phyloP scores from a whole-genome alignment of 2,113 vertebrate genomes.

The Chroicocephalus ridibundus region DNA sequence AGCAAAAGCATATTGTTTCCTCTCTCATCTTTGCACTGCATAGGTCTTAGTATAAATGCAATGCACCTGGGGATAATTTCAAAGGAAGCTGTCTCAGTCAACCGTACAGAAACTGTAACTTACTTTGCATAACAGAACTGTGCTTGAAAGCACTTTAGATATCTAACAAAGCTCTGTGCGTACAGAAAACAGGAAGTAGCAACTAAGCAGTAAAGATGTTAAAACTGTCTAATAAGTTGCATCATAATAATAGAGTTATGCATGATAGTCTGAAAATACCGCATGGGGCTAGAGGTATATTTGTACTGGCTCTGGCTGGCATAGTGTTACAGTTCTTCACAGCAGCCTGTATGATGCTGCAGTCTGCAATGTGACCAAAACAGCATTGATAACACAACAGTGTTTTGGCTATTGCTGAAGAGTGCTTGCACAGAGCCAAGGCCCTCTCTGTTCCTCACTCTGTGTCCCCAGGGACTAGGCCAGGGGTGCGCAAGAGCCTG shows the following conservation, averaged over 20 bases:
- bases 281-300: neutral
- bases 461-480: neutral
- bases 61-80: neutral
- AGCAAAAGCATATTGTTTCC: neutral
- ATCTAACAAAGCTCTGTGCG: neutral
- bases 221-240: neutral
- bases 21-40: neutral
- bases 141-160: neutral
- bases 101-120: neutral
- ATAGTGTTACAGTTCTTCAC: neutral
- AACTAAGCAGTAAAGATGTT: neutral
- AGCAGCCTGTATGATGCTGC: neutral
- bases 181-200: neutral
- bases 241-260: neutral
- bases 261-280: neutral
- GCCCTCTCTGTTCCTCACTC: neutral
- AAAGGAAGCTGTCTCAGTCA: neutral
- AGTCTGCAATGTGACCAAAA: neutral
- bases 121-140: constrained; percentile 28
- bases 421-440: neutral
- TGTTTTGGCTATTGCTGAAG: neutral
- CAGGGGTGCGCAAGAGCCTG: neutral
- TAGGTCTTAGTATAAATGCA: neutral
- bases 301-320: neutral
- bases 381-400: neutral